These are phyloP conservation scores for Maccullochella peelii DNA, from an alignment of 2,113 vertebrate genomes.

Conservation along the genomic window DNA sequence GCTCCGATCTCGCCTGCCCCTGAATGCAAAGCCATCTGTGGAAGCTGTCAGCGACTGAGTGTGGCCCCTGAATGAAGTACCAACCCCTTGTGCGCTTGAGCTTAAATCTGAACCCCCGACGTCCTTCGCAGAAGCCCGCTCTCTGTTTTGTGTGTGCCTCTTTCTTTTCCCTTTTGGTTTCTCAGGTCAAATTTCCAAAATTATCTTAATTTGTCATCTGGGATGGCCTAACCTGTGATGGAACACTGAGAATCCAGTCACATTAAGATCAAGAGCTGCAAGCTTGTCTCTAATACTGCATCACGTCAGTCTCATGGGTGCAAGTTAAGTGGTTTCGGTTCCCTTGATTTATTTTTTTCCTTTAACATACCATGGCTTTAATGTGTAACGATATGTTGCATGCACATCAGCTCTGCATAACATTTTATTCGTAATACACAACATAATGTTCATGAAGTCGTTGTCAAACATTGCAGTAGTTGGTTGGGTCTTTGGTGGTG, in stretches of 20 bases:
- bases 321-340: slow-evolving; percentile 86
- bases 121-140: slow-evolving; percentile 77
- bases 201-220: slow-evolving; percentile 76
- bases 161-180: slow-evolving; percentile 75
- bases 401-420: slow-evolving; percentile 82
- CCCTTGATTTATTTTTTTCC: slow-evolving; percentile 69
- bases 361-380: slow-evolving; percentile 78
- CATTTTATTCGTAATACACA: slow-evolving; percentile 62
- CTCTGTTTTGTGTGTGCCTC: slow-evolving; percentile 74
- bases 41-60: slow-evolving; percentile 81
- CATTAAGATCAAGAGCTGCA: slow-evolving; percentile 84
- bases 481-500: slow-evolving; percentile 44
- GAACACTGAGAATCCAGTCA: slow-evolving; percentile 84
- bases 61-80: slow-evolving; percentile 84
- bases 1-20: slow-evolving; percentile 83
- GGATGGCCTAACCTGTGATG: slow-evolving; percentile 85
- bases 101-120: slow-evolving; percentile 77
- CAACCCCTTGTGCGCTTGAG: slow-evolving; percentile 82
- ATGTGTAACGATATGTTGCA: slow-evolving; percentile 80
- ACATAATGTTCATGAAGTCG: slow-evolving; percentile 66
- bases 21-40: slow-evolving; percentile 87
- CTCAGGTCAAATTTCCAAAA: slow-evolving; percentile 82
- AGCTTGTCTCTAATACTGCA: slow-evolving; percentile 85
- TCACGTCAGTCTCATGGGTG: slow-evolving; percentile 83
- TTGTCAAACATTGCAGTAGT: slow-evolving; percentile 68